Conservation (phyloP, 2,888 invertebrate species). For the Leptura quadrifasciata region DNA sequence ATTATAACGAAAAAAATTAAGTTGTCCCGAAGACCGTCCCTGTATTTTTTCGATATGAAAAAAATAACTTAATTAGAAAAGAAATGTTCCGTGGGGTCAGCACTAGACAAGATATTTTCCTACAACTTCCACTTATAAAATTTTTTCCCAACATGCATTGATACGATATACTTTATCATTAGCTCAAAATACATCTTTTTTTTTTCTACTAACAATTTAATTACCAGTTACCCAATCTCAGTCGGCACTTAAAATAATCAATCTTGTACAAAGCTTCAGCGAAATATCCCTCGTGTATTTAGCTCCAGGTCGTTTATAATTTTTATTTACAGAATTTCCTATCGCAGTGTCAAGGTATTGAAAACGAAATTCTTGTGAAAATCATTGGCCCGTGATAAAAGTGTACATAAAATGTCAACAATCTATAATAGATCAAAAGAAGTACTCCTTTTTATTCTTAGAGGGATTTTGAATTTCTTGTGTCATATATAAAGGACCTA, state of each 20-base stretch:
- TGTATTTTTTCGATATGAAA: too few species aligned
- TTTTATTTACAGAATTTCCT: conserved; percentile 16
- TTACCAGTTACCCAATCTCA: too few species aligned
- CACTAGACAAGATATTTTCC: too few species aligned
- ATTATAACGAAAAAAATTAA: too few species aligned
- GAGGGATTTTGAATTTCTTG: conserved; percentile 2
- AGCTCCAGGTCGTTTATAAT: conserved; percentile 26
- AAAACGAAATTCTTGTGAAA: conserved; percentile 2
- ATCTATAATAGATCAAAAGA: conserved; percentile 12
- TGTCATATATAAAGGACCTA: conserved; percentile 2
- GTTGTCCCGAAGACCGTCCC: too few species aligned
- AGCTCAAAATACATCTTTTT: too few species aligned
- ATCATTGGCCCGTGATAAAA: conserved; percentile 3
- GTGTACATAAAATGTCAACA: conserved; percentile 22
- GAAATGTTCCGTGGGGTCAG: too few species aligned
- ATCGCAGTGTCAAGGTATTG: neutral
- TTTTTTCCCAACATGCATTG: too few species aligned
- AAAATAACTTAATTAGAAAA: too few species aligned
- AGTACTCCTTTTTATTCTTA: neutral
- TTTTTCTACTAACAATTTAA: too few species aligned
- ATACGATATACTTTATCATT: too few species aligned
- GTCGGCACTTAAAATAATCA: neutral
- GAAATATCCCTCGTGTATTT: neutral
- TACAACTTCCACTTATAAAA: too few species aligned
- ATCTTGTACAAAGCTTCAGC: neutral